Evolutionary conservation across 2,888 invertebrate species (phyloP).

Genomic region (Ypsolopha scabrella): DNA sequence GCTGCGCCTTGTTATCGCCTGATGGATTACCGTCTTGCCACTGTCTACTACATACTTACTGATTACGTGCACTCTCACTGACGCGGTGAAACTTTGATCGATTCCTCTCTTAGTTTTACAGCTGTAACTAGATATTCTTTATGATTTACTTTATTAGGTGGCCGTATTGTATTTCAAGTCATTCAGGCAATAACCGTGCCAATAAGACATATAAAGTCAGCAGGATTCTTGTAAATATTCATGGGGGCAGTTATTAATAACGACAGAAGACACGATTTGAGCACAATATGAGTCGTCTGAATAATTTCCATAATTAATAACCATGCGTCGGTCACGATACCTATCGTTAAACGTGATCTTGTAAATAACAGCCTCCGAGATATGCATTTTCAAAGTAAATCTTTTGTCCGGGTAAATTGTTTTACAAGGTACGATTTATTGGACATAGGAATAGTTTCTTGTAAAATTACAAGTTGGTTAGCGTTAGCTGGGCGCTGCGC

Average conservation of each 20-base stretch:
- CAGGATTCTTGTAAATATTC: neutral
- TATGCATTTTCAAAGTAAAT: conserved; percentile 17
- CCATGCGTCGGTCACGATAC: conserved; percentile 46
- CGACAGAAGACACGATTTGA: conserved; percentile 12
- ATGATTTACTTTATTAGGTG: too few species aligned
- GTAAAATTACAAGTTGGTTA: conserved; percentile 61
- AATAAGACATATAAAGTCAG: too few species aligned
- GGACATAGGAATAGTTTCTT: conserved; percentile 51
- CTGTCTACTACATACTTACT: conserved; percentile 1
- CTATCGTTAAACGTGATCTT: conserved; percentile 46
- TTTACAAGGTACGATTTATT: conserved; percentile 59
- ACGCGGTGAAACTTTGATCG: neutral
- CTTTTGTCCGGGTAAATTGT: conserved; percentile 39
- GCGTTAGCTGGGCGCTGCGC: conserved; percentile 22
- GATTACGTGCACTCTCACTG: neutral
- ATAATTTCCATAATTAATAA: conserved; percentile 60
- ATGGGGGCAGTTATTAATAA: neutral
- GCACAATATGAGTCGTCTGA: conserved; percentile 33
- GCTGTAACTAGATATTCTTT: neutral
- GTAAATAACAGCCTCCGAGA: conserved; percentile 19
- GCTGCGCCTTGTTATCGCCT: conserved; percentile 6
- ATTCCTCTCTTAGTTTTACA: neutral
- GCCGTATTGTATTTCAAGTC: too few species aligned
- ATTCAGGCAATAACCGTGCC: too few species aligned
- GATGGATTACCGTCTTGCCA: conserved; percentile 7